Conservation (phyloP, 2,888 invertebrate genomes). For the Ormyrus pomaceus region DNA sequence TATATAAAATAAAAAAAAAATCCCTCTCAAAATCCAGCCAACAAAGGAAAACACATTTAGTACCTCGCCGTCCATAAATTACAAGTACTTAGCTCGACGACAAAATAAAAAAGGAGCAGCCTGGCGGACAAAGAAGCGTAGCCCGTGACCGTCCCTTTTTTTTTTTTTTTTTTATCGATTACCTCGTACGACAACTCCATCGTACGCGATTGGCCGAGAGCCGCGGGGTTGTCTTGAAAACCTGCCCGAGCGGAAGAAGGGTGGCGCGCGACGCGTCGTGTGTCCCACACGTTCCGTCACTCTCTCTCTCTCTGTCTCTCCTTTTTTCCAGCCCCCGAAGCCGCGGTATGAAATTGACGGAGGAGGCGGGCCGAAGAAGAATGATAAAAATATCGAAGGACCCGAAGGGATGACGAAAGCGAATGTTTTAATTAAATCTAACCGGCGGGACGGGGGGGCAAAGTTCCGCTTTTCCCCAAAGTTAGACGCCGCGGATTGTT, state of each 20-base stretch:
- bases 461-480: conserved; percentile 5
- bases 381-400: conserved; percentile 51
- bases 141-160: no score
- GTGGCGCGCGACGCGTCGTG: conserved; percentile 54
- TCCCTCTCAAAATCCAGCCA: no score
- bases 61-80: no score
- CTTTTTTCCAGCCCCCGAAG: no score
- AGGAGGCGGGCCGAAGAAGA: conserved; percentile 6
- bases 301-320: conserved; percentile 6
- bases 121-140: no score
- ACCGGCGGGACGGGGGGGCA: background rate
- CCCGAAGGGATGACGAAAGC: conserved; percentile 23
- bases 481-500: no score
- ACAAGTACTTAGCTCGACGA: no score
- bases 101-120: no score
- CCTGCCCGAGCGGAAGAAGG: conserved; percentile 65
- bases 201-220: conserved; percentile 16
- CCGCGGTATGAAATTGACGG: conserved; percentile 47
- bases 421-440: conserved; percentile 56
- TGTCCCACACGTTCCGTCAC: conserved; percentile 7
- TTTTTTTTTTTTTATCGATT: conserved; percentile 42
- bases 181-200: background rate
- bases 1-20: no score
- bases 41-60: no score
- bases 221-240: conserved; percentile 62